Evolutionary conservation across 2,797 vertebrate genomes (phyloP), one percentile per base, ranked within the genome.

Genomic region (Darevskia mixta): DNA sequence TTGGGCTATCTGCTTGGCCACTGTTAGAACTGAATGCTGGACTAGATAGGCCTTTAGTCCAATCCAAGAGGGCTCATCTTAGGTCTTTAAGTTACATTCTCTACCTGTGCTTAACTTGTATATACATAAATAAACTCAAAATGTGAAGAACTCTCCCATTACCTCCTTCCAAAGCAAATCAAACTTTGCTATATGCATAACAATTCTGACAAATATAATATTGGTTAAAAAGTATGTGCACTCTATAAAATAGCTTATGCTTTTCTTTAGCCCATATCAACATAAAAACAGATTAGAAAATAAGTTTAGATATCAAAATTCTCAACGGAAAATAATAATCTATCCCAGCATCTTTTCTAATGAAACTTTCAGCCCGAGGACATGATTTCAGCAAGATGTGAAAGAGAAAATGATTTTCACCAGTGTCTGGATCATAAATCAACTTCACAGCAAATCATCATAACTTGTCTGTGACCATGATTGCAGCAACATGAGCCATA

Each of bases 341-440:
- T 29, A 27, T 73, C n/a, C 23, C 86, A 41, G 85, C 80, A 83
- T 8, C 1, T 2, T 87, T 89, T 66, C 45, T 87, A 41, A 90
- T 29, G 72, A 88, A 92, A 90, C 9, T 15, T 90, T 88, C 86
- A 75, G 23, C 8, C 55, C 80, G 55, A 23, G 38, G 58, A 88
- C 85, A 35, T 43, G 81, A 67, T 89, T 95, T 93, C 85, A 92
- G 79, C 85, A 92, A 95, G 78, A 49, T 85, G 3, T 71, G 55
- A 81, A 85, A 82, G 82, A 94, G 41, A 89, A 89, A 92, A 64
- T 78, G 1, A 89, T 94, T 95, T 96, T 85, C 79, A 93, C 77
- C 71, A 85, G 79, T 91, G 35, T 88, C 89, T 91, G 92, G 94
- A 92, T 91, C 93, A 95, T 95, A 95, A 96, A 95, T 97, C 92